Evolutionary conservation across 2,888 invertebrate genomes (phyloP).

Genomic region (Epistrophe eligans): DNA sequence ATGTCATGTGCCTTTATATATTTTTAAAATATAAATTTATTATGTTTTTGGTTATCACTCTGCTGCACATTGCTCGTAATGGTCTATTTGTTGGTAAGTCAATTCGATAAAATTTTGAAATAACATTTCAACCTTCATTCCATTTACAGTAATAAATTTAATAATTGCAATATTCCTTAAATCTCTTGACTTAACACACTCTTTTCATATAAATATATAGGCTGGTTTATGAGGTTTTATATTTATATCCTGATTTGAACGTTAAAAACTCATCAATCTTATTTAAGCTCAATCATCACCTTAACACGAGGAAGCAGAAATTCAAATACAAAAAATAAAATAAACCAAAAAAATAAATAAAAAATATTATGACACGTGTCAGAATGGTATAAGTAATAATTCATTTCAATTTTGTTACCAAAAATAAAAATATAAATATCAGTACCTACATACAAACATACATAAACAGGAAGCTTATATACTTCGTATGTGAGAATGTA

Average conservation of each 20-base stretch:
- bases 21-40: background rate
- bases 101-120: background rate
- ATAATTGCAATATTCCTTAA: background rate
- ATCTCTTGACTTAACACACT: background rate
- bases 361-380: slow-evolving; percentile 4
- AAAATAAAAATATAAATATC: background rate
- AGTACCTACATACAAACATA: no score
- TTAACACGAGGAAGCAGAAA: background rate
- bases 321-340: background rate
- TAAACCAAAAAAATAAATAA: background rate
- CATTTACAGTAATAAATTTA: background rate
- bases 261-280: slow-evolving; percentile 4
- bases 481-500: background rate
- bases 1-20: no score
- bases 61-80: background rate
- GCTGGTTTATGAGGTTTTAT: slow-evolving; percentile 3
- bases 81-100: background rate
- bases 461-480: slow-evolving; percentile 2
- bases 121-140: background rate
- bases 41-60: background rate
- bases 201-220: background rate
- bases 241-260: background rate
- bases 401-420: background rate
- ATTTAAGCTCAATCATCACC: background rate
- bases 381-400: background rate